Conservation (phyloP, 2,888 invertebrate genomes). For the Cosmorhoe ocellata region DNA sequence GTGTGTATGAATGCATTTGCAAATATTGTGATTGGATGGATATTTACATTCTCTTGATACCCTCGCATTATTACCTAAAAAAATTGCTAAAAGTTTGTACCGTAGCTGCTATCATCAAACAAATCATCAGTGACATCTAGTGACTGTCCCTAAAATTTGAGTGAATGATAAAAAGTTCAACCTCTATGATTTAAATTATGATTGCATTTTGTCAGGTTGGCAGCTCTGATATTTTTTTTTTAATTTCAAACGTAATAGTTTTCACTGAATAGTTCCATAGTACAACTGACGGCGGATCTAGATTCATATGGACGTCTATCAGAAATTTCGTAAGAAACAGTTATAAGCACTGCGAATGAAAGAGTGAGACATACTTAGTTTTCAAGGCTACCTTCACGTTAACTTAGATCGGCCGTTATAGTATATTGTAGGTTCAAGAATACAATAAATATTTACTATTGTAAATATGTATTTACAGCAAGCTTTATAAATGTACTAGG, state of each 20-base stretch:
- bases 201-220: not conserved
- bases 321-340: too few relatives aligned
- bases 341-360: too few relatives aligned
- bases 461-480: slow-evolving; percentile 55
- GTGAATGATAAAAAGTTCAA: too few relatives aligned
- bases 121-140: slow-evolving; percentile 36
- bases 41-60: slow-evolving; percentile 61
- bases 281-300: too few relatives aligned
- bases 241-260: not conserved
- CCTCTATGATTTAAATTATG: too few relatives aligned
- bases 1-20: slow-evolving; percentile 56
- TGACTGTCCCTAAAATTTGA: too few relatives aligned
- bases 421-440: too few relatives aligned
- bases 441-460: slow-evolving; percentile 26
- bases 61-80: slow-evolving; percentile 53
- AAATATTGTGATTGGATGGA: slow-evolving; percentile 68
- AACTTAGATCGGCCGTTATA: too few relatives aligned
- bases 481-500: slow-evolving; percentile 65
- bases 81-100: slow-evolving; percentile 42
- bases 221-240: not conserved
- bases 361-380: too few relatives aligned
- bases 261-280: too few relatives aligned
- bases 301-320: too few relatives aligned
- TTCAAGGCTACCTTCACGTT: too few relatives aligned
- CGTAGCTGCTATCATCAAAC: slow-evolving; percentile 34